Evolutionary conservation across 2,797 vertebrate genomes (phyloP).

Genomic region (Eulemur mongoz): DNA sequence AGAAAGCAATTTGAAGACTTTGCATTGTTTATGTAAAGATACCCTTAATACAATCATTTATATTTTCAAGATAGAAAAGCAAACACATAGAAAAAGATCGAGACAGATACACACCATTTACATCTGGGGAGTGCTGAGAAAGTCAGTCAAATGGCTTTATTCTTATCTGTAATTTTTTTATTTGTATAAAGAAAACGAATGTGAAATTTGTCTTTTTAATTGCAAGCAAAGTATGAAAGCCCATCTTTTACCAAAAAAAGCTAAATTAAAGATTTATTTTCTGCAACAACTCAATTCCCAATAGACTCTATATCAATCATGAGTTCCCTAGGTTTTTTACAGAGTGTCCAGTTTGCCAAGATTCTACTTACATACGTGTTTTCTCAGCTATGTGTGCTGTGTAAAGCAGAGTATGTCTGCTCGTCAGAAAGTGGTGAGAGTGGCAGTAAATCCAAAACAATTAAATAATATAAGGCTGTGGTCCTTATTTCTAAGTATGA

Average conservation of each 20-base stretch:
- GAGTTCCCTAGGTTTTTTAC: neutral
- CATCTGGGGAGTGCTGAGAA: neutral
- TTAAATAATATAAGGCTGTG: too few relatives aligned
- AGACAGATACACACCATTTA: neutral
- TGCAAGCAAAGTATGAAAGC: neutral
- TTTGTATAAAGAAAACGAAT: neutral
- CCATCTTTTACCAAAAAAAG: neutral
- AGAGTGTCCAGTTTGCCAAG: neutral
- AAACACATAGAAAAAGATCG: neutral
- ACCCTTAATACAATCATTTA: neutral
- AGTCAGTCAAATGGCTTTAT: neutral
- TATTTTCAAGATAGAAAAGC: neutral
- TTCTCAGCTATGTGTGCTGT: neutral
- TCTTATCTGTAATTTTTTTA: neutral
- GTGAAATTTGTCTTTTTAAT: neutral
- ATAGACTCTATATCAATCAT: neutral
- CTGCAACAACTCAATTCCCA: neutral
- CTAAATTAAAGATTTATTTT: neutral
- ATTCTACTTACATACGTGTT: neutral
- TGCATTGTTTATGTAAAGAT: neutral
- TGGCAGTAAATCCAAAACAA: neutral
- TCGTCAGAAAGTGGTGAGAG: neutral
- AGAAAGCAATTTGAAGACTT: neutral
- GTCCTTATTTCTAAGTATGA: neutral
- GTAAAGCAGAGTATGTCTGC: neutral